These are phyloP conservation scores for Florisuga fusca DNA, from an alignment of 2,797 vertebrate species.

Conservation along the genomic window DNA sequence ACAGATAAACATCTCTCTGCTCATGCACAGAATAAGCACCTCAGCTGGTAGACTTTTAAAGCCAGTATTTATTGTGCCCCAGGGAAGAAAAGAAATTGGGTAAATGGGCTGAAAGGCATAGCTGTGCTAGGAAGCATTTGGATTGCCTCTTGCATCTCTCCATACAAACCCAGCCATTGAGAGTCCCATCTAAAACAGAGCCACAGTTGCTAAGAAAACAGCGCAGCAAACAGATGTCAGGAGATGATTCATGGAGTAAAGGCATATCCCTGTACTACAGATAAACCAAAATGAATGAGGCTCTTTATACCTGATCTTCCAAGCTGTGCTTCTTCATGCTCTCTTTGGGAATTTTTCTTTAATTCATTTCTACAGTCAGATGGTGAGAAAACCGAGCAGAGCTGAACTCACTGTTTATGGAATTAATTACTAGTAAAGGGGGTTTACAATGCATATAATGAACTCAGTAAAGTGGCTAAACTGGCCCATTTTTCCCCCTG, in stretches of 20 bases:
- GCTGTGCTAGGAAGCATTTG: background rate
- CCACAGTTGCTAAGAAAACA: conserved; percentile 76
- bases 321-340: conserved; percentile 13
- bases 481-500: background rate
- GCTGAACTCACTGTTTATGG: conserved; percentile 6
- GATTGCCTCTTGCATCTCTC: background rate
- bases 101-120: conserved; percentile 4
- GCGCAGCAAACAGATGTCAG: conserved; percentile 46
- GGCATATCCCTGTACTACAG: conserved; percentile 55
- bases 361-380: background rate
- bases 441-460: background rate
- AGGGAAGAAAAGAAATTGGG: conserved; percentile 3
- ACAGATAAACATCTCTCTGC: conserved; percentile 33
- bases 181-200: conserved; percentile 64
- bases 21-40: background rate
- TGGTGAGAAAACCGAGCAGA: background rate
- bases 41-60: conserved; percentile 34
- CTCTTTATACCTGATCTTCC: conserved; percentile 58
- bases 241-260: conserved; percentile 67
- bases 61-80: background rate
- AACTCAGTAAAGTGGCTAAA: conserved; percentile 22
- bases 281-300: conserved; percentile 57
- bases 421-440: conserved; percentile 49
- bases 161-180: conserved; percentile 16
- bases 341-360: conserved; percentile 3